Conservation (phyloP, 2,888 invertebrate species). For the Alloplasta piceator region DNA sequence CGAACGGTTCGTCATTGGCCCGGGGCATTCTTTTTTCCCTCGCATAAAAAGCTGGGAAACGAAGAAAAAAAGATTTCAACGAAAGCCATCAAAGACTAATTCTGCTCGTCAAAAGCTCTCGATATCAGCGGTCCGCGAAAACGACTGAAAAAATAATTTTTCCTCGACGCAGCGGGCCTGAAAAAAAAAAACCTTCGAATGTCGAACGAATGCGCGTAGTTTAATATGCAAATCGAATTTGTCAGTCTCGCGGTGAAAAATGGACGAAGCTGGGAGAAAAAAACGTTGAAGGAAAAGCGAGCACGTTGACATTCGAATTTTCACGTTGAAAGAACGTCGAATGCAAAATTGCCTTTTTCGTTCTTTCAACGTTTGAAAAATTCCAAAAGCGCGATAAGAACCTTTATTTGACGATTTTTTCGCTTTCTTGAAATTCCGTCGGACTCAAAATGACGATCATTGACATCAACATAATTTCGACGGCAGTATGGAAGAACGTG, state of each 20-base stretch:
- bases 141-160: neutral
- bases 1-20: slow-evolving; percentile 36
- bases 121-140: slow-evolving; percentile 29
- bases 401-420: slow-evolving; percentile 7
- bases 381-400: slow-evolving; percentile 1
- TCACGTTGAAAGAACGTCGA: slow-evolving; percentile 30
- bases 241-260: slow-evolving; percentile 49
- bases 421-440: neutral
- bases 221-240: slow-evolving; percentile 70
- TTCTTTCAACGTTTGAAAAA: slow-evolving; percentile 23
- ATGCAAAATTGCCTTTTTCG: slow-evolving; percentile 50
- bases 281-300: slow-evolving; percentile 4
- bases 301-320: slow-evolving; percentile 44
- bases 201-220: slow-evolving; percentile 60
- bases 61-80: slow-evolving; percentile 25
- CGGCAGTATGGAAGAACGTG: too few relatives aligned
- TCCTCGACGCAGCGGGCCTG: neutral
- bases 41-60: slow-evolving; percentile 41
- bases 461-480: too few relatives aligned
- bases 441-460: too few relatives aligned
- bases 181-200: slow-evolving; percentile 41
- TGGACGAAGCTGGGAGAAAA: slow-evolving; percentile 33
- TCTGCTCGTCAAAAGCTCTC: slow-evolving; percentile 42
- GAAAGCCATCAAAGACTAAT: slow-evolving; percentile 10
- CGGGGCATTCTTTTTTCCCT: slow-evolving; percentile 41